Evolutionary conservation across 2,113 vertebrate genomes (phyloP), one percentile per base, ranked within the genome.

Genomic region (Urocolius indicus): DNA sequence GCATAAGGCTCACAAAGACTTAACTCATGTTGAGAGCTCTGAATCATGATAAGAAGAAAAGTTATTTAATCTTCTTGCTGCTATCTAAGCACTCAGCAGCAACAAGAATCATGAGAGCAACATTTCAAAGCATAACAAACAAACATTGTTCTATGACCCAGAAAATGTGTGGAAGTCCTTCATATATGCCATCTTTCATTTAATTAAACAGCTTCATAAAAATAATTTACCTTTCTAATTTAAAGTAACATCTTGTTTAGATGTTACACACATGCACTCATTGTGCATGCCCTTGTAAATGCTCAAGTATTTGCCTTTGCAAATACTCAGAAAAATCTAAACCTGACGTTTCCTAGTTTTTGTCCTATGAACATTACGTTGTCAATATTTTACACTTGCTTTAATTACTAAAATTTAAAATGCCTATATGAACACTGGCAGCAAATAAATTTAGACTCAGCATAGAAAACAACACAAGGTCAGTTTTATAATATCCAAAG

Each of bases 11-110:
- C 46, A 52, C 7, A n/a, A 65, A 61, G 54, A 66, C 20, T 77
- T 51, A 26, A 59, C 21, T 62, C n/a, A 16, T 13, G 41, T 21
- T 85, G 75, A 59, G 78, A 46, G 66, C 21, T 45, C 57, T 23
- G 48, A 66, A 68, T 78, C 38, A 57, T 0, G 5, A 3, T 6
- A 43, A 2, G 1, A 32, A 23, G 15, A 43, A 22, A 16, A 0
- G 19, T 61, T 65, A 43, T 32, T 85, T 61, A 9, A 75, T 21
- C n/a, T n/a, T 62, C 52, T 30, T 26, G 38, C 58, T 87, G 41
- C 38, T 80, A 49, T 29, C 73, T 34, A 20, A 67, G 38, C 45
- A 55, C 32, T 36, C 20, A 45, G 20, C n/a, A 55, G 48, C n/a
- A 84, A 57, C 6, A 51, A 67, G 20, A 84, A 77, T 49, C 63